Conservation (phyloP, 2,888 invertebrate species). For the Drosophila prolongata region DNA sequence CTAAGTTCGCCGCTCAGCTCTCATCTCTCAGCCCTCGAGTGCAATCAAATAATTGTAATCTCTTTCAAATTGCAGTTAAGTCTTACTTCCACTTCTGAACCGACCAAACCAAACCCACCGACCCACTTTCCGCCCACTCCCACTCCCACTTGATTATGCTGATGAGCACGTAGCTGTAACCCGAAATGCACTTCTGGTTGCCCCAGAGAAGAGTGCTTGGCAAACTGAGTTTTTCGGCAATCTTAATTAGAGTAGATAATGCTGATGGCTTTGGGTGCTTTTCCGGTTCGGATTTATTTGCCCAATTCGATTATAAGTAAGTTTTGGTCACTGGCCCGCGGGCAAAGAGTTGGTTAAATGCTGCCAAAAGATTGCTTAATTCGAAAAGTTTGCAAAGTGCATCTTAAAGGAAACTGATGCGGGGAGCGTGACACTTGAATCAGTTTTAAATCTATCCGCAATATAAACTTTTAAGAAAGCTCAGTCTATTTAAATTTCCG, state of each 20-base stretch:
- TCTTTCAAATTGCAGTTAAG: slow-evolving; percentile 68
- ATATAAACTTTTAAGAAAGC: too few species aligned
- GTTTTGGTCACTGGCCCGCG: slow-evolving; percentile 33
- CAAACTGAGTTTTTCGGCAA: slow-evolving; percentile 59
- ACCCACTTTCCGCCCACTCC: slow-evolving; percentile 11
- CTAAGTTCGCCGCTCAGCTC: slow-evolving; percentile 16
- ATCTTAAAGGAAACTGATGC: not conserved
- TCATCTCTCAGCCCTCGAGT: slow-evolving; percentile 11
- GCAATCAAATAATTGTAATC: slow-evolving; percentile 79
- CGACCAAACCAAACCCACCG: slow-evolving; percentile 1
- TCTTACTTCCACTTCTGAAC: slow-evolving; percentile 36
- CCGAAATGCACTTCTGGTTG: slow-evolving; percentile 65
- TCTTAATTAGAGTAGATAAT: slow-evolving; percentile 52
- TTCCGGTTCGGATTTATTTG: slow-evolving; percentile 42
- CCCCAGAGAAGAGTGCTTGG: slow-evolving; percentile 60
- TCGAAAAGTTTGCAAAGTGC: slow-evolving; percentile 22
- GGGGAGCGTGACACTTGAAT: too few species aligned
- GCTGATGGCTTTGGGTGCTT: slow-evolving; percentile 33
- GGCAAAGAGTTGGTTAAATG: slow-evolving; percentile 18
- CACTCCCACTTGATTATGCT: slow-evolving; percentile 61
- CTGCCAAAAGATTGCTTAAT: slow-evolving; percentile 10
- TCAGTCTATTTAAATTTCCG: too few species aligned
- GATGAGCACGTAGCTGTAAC: slow-evolving; percentile 73
- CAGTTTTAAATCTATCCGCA: not conserved
- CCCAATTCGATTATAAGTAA: slow-evolving; percentile 40